Evolutionary conservation across 2,113 vertebrate species (phyloP), one percentile per base, ranked within the genome.

Genomic region (Hemicordylus capensis): DNA sequence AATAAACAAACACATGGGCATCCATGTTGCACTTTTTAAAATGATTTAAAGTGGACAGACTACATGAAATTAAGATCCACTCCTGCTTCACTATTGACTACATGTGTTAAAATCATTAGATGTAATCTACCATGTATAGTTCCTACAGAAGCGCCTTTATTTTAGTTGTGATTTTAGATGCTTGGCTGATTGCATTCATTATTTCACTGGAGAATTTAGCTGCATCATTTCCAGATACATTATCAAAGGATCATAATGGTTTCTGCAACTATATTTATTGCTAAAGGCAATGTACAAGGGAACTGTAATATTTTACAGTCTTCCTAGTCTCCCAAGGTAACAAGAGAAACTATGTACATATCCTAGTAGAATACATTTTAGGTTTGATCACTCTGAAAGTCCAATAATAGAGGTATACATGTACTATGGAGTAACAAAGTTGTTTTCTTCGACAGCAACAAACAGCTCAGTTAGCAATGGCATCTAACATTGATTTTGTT

Each of bases 401-500:
- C 82, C 80, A 78, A 87, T 94, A 94, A 95, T 48, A 95, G 91
- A 93, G 85, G 73, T 91, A 73, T 86, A 73, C 89, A 95, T 94
- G 92, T 90, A 92, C 90, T 88, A 89, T 78, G 86, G 22, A 92
- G 88, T 93, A 94, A 93, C 87, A 95, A 94, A 94, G 85, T 91
- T 94, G 80, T 92, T 92, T 89, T 86, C 87, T 89, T 88, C 88
- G 95, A 93, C 91, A 94, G 92, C 89, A 91, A 94, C 92, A 92
- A 90, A 93, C 94, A 93, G 78, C 91, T 94, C 89, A 79, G 90
- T 94, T 90, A 95, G 93, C 91, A 91, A 92, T 85, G 88, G 76
- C 86, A 94, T 85, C 90, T 91, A 93, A 89, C 95, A 96, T 92
- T 93, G 95, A 95, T 96, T 95, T 95, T 89, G 83, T 91, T 93